phyloP scores from a whole-genome alignment of 2,888 invertebrate species.

The Enoplolaimus lenunculus region DNA sequence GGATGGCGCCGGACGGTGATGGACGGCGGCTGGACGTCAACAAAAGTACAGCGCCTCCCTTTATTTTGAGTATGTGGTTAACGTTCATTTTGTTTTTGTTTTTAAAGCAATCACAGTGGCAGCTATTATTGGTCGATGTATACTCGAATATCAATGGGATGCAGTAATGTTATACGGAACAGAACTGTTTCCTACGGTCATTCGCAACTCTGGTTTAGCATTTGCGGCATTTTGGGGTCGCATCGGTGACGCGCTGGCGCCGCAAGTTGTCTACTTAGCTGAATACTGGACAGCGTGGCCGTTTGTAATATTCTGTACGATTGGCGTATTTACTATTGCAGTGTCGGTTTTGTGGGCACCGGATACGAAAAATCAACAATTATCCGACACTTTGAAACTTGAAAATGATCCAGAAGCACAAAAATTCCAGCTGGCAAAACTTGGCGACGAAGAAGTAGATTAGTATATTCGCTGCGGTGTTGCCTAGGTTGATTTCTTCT shows the following conservation, averaged over 20 bases:
- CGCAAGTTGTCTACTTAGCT: background rate
- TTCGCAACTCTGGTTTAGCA: background rate
- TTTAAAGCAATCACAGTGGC: background rate
- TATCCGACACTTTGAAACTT: background rate
- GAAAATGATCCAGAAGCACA: too few relatives aligned
- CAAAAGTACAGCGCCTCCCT: too few relatives aligned
- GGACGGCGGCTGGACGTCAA: too few relatives aligned
- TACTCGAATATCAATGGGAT: background rate
- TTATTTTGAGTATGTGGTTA: too few relatives aligned
- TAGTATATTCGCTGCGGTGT: too few relatives aligned
- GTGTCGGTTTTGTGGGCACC: background rate
- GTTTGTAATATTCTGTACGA: background rate
- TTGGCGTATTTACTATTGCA: background rate
- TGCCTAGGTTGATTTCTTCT: too few relatives aligned
- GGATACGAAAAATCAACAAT: background rate
- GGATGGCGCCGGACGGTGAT: too few relatives aligned
- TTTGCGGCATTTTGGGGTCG: background rate
- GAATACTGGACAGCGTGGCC: background rate
- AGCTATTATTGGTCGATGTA: background rate
- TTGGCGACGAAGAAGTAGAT: too few relatives aligned
- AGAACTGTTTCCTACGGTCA: constrained; percentile 1
- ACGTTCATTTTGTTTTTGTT: too few relatives aligned
- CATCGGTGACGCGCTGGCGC: constrained; percentile 1
- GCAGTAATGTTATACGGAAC: background rate
- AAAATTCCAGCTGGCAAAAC: too few relatives aligned